These are phyloP conservation scores for Moxostoma hubbsi DNA, from an alignment of 2,797 vertebrate genomes.

Conservation along the genomic window DNA sequence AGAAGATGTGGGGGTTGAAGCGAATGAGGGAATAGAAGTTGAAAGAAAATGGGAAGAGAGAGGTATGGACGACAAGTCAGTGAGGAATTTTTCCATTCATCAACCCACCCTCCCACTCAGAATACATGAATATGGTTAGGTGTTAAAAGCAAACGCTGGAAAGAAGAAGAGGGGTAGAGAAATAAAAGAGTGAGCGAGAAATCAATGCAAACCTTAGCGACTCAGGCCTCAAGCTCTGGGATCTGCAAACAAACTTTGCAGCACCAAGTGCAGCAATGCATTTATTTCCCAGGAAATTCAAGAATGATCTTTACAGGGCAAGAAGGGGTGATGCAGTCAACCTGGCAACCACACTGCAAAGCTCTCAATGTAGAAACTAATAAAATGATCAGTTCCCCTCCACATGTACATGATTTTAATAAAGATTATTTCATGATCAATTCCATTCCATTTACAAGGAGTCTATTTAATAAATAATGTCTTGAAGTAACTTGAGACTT, in stretches of 20 bases:
- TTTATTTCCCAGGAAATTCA: constrained; percentile 82
- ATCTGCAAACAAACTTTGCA: constrained; percentile 94
- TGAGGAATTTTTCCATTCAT: constrained; percentile 85
- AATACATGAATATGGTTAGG: constrained; percentile 85
- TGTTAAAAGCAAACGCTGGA: constrained; percentile 74
- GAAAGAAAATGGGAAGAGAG: constrained; percentile 63
- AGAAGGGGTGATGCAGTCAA: constrained; percentile 73
- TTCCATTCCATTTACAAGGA: neutral
- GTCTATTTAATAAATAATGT: neutral
- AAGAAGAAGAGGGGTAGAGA: neutral
- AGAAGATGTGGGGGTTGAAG: constrained; percentile 65
- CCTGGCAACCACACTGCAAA: constrained; percentile 67
- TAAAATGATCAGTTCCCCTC: constrained; percentile 16
- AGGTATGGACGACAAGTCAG: constrained; percentile 74
- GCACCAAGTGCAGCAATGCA: constrained; percentile 80
- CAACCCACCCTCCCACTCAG: constrained; percentile 59
- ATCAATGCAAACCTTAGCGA: constrained; percentile 74
- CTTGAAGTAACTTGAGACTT: constrained; percentile 1
- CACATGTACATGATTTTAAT: neutral
- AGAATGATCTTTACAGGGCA: constrained; percentile 81
- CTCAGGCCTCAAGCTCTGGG: constrained; percentile 85
- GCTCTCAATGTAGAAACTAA: constrained; percentile 33
- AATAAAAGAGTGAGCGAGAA: constrained; percentile 33
- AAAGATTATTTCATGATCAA: neutral
- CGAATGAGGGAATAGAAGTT: constrained; percentile 55